phyloP scores from a whole-genome alignment of 2,797 vertebrate species.

The Heliangelus exortis region DNA sequence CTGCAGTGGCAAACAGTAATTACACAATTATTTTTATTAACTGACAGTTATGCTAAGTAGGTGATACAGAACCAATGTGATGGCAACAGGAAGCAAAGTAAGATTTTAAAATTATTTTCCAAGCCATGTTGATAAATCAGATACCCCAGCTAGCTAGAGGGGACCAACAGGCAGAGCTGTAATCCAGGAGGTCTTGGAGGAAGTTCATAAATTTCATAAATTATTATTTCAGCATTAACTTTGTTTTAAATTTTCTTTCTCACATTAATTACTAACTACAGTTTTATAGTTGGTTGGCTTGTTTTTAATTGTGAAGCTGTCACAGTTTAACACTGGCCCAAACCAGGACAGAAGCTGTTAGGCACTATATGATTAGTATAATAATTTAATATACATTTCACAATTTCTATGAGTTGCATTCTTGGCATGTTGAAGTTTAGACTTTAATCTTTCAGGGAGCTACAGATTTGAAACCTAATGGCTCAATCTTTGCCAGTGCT shows the following conservation, averaged over 20 bases:
- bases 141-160: neutral
- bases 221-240: neutral
- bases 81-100: neutral
- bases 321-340: too few relatives aligned
- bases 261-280: neutral
- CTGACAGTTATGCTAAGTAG: neutral
- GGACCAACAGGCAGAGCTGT: neutral
- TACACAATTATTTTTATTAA: neutral
- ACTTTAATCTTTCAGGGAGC: neutral
- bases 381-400: too few relatives aligned
- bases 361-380: too few relatives aligned
- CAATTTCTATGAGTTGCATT: accelerated
- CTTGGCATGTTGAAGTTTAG: neutral
- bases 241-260: neutral
- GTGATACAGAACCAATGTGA: neutral
- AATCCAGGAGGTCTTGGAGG: neutral
- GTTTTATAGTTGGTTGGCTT: neutral
- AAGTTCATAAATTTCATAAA: too few relatives aligned
- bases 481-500: neutral
- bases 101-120: neutral
- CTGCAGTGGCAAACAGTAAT: neutral
- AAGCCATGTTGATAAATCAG: neutral
- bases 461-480: neutral
- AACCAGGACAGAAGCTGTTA: too few relatives aligned
- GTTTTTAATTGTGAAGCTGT: neutral